Percentiles rank a stretch among this genome's conserved stretches.
Evolutionary conservation across 2,113 vertebrate genomes (phyloP).

Genomic region (Jaculus jaculus): DNA sequence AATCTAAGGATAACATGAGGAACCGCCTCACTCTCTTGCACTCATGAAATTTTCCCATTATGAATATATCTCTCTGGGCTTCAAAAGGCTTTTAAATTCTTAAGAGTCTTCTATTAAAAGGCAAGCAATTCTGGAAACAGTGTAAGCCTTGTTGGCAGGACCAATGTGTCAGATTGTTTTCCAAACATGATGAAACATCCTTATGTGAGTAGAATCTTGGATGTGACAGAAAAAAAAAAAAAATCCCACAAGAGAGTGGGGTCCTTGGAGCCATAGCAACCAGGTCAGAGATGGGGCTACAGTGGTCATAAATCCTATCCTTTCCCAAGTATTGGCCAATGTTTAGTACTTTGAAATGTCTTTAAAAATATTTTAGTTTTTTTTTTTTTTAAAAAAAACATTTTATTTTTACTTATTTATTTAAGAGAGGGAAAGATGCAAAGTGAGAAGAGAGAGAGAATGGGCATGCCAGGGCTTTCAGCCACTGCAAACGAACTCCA

Average conservation of each 20-base stretch:
- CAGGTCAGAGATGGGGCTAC: no score
- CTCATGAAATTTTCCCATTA: background rate
- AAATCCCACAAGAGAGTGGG: background rate
- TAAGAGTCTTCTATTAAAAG: slow-evolving; percentile 24
- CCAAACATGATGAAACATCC: background rate
- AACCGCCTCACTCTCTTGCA: background rate
- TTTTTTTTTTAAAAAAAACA: no score
- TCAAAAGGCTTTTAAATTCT: slow-evolving; percentile 21
- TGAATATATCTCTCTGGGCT: background rate
- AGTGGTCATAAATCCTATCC: background rate
- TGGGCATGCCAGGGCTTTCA: no score
- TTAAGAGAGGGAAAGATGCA: no score
- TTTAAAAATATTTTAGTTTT: background rate
- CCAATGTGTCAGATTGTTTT: background rate
- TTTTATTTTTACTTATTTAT: no score
- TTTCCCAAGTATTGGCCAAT: no score
- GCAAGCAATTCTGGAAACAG: background rate
- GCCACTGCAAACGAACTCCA: no score
- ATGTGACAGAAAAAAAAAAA: background rate
- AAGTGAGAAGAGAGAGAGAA: no score
- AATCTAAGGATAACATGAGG: background rate
- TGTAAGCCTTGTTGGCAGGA: background rate
- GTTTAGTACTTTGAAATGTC: background rate
- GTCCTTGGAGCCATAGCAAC: no score
- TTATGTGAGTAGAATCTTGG: background rate